Conservation (phyloP, 1,140 invertebrate species). For the Listronotus bonariensis region DNA sequence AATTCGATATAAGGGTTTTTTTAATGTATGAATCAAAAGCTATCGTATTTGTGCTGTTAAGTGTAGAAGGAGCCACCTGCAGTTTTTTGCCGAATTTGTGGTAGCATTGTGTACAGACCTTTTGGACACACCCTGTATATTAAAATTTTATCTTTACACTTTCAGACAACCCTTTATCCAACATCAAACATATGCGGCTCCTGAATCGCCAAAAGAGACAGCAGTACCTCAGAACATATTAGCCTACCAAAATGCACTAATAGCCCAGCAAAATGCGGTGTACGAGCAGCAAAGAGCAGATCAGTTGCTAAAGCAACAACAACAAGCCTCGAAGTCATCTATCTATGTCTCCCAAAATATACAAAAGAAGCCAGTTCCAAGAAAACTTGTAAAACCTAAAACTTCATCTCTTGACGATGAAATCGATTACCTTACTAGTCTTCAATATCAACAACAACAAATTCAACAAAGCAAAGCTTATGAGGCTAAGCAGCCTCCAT, state of each 20-base stretch:
- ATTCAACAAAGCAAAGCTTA: slow-evolving; percentile 6
- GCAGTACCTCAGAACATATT: slow-evolving; percentile 22
- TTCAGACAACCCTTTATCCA: slow-evolving; percentile 1
- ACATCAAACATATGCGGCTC: neutral
- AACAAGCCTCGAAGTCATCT: neutral
- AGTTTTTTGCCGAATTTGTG: too few relatives aligned
- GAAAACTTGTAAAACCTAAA: slow-evolving; percentile 3
- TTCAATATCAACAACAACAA: slow-evolving; percentile 8
- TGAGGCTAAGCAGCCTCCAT: slow-evolving; percentile 8
- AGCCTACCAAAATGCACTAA: slow-evolving; percentile 24
- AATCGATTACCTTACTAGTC: slow-evolving; percentile 9
- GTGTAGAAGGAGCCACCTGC: too few relatives aligned
- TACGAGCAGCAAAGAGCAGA: slow-evolving; percentile 25
- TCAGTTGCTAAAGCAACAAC: slow-evolving; percentile 9
- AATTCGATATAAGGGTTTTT: too few relatives aligned
- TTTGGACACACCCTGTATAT: too few relatives aligned
- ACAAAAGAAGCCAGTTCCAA: neutral
- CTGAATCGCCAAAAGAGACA: neutral
- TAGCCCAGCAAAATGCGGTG: slow-evolving; percentile 23
- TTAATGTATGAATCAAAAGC: too few relatives aligned
- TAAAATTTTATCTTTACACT: too few relatives aligned
- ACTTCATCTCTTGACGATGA: slow-evolving; percentile 7
- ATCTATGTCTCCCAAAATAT: slow-evolving; percentile 5
- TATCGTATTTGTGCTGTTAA: too few relatives aligned
- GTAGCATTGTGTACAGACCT: too few relatives aligned